Evolutionary conservation across 2,888 invertebrate genomes (phyloP), one percentile per base, ranked within the genome.

Genomic region (Troides oblongomaculatus): DNA sequence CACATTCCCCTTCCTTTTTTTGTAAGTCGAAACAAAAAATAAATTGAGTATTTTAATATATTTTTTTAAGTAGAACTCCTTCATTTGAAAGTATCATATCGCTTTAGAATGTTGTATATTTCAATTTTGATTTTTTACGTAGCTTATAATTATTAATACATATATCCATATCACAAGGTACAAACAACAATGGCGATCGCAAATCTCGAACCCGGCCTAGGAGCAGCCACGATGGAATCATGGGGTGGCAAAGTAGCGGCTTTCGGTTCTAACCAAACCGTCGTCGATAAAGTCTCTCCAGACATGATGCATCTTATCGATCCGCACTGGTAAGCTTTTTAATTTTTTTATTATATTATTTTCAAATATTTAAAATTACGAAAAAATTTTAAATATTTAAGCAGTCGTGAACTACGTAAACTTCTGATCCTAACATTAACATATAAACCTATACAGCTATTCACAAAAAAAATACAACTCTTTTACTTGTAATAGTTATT

Each of bases 241-340:
- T 93, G 92, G 92, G 90, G 90, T 72, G 91, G 91, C 59, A 86
- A 92, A 71, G 89, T 87, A 61, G 88, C 90, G 60, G 89, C 94
- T 78, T 89, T 93, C 79, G 83, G 93, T 78, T 81, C 94, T 73
- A 97, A 97, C 89, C 94, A 95, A 81, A 96, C 97, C 72, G 97
- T 97, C 75, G 96, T 96, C 77, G 97, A 97, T 90, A 96, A 95
- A 88, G 96, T 96, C 76, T 92, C 94, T 64, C 94, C 95, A 23
- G 96, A 96, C 64, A 95, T 96, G 95, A 90, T 96, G 75, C 95
- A 95, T 83, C 90, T 96, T 93, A 92, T 97, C 75, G 96, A 96
- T 84, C 93, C 96, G 59, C 95, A 96, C 84, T 97, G 97, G 97
- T 96, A 94, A 76, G 81, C 72, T 39, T 39, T 21, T 57, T 14